A percentile compares a stretch with the other conserved stretches of the same genome.
These are phyloP conservation scores for Alauda arvensis DNA, from an alignment of 2,797 vertebrate genomes.

Conservation along the genomic window DNA sequence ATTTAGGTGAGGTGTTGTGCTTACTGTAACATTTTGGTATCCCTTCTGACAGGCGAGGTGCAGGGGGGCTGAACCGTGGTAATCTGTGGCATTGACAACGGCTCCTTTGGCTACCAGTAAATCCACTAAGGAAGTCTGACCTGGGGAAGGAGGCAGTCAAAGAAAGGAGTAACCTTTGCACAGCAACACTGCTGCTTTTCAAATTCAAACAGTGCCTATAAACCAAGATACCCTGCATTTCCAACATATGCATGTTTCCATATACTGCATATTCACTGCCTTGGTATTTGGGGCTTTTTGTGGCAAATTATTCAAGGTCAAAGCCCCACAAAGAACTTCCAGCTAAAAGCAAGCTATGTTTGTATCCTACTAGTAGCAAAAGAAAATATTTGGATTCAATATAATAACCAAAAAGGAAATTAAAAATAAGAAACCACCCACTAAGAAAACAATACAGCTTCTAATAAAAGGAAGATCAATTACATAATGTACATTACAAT, in stretches of 20 bases:
- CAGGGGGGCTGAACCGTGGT: conserved; percentile 89
- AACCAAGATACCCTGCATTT: neutral
- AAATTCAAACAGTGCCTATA: neutral
- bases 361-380: neutral
- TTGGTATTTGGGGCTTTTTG: neutral
- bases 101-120: conserved; percentile 88
- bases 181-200: neutral
- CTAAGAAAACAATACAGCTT: neutral
- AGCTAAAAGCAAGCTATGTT: neutral
- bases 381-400: neutral
- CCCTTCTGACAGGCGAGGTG: conserved; percentile 94
- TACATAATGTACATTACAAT: neutral
- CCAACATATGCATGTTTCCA: neutral
- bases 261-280: neutral
- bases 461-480: neutral
- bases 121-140: conserved; percentile 88
- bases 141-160: conserved; percentile 62
- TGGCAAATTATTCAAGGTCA: neutral
- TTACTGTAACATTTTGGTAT: conserved; percentile 91
- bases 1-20: neutral
- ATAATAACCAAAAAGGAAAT: neutral
- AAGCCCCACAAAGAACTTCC: neutral
- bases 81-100: conserved; percentile 88
- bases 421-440: neutral
- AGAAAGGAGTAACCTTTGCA: neutral